Conservation (phyloP, 2,888 invertebrate species). For the Crocallis elinguaria region DNA sequence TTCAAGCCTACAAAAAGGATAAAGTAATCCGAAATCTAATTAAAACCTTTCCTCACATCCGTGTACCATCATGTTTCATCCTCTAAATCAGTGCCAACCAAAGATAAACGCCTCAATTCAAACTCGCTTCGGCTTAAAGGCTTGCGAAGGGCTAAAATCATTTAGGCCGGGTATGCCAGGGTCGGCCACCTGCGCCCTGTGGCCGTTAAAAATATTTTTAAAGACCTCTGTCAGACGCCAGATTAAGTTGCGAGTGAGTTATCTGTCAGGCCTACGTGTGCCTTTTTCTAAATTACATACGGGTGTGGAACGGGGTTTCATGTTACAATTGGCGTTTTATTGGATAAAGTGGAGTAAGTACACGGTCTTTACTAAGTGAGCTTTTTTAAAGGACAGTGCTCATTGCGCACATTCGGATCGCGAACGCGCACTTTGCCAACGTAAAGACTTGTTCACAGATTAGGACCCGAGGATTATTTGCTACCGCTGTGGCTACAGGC, state of each 20-base stretch:
- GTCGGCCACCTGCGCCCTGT: constrained; percentile 8
- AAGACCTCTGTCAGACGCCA: constrained; percentile 30
- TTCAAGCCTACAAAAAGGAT: neutral
- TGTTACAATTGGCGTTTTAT: no score
- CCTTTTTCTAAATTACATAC: neutral
- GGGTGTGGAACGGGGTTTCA: neutral
- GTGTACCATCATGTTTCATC: constrained; percentile 15
- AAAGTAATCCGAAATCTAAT: constrained; percentile 3
- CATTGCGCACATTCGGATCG: no score
- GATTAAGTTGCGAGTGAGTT: constrained; percentile 22
- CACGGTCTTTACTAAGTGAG: no score
- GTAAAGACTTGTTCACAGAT: no score
- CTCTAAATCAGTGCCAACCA: constrained; percentile 44
- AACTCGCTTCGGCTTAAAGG: constrained; percentile 54
- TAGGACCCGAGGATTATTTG: no score
- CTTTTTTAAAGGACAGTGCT: no score
- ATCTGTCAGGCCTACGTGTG: constrained; percentile 13
- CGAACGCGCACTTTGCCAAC: no score
- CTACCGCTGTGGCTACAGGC: no score
- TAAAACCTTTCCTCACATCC: constrained; percentile 24
- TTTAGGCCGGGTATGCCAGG: neutral
- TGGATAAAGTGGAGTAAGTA: no score
- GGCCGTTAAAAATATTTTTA: constrained; percentile 52
- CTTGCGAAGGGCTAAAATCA: constrained; percentile 40
- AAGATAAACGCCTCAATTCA: constrained; percentile 56